Evolutionary conservation across 2,797 vertebrate genomes (phyloP), one percentile per base, ranked within the genome.

Genomic region (Falco columbarius): DNA sequence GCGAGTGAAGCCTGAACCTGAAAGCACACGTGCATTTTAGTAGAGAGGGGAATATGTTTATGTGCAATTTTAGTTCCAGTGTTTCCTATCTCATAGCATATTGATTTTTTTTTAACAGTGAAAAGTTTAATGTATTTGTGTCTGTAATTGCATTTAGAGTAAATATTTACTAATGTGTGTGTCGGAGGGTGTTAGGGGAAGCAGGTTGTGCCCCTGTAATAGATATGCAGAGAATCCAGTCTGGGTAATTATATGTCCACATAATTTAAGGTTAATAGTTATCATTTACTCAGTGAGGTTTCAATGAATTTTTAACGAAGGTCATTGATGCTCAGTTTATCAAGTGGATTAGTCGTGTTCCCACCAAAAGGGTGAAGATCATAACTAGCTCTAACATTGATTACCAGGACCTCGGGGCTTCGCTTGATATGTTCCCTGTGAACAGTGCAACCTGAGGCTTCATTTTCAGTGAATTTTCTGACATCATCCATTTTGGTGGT

Each of bases 261-360:
- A 34, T 84, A 76, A 93, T 91, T 81, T 94, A 94, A 90, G 72
- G 82, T 71, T 80, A 82, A 86, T 90, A 67, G 73, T 86, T 80
- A 76, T 82, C 36, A 92, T 84, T 93, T 93, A 77, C 66, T 70
- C 54, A 51, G 63, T 59, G 67, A 94, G 51, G 29, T 95, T 94
- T 86, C 55, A 68, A 59, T 94, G 91, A 91, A 81, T 82, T 92
- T 90, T 95, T 94, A 92, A 85, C 9, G 0, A 38, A 91, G 94
- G 86, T 93, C 94, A 62, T 5, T 21, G 93, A 17, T 58, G 42
- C 58, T 89, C 80, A 27, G 70, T 96, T 90, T 83, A 72, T 96
- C 85, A 93, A 88, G 56, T 20, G 18, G 74, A 67, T 93, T 90
- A 86, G 63, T 63, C 0, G 0, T 74, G 67, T 85, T 90, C 56